Evolutionary conservation across 2,888 invertebrate species (phyloP).

Genomic region (Chymomyza amoena): DNA sequence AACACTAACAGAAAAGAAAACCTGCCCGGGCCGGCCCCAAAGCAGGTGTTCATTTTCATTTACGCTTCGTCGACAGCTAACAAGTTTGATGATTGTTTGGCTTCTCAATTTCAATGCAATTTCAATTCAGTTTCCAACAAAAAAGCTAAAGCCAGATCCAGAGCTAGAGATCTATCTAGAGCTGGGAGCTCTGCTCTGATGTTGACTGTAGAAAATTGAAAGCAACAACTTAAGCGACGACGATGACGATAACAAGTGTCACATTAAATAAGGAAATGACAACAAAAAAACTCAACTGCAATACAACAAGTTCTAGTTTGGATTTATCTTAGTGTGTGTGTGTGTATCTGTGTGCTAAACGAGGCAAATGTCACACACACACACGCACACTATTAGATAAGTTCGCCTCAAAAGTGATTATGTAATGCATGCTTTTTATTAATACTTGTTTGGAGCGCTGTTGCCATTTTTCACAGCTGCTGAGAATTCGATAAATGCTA

Average conservation of each 20-base stretch:
- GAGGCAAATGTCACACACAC: conserved; percentile 7
- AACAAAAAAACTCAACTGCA: conserved; percentile 44
- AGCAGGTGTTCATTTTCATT: conserved; percentile 67
- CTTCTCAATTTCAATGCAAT: conserved; percentile 72
- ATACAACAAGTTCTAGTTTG: conserved; percentile 34
- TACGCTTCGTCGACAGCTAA: conserved; percentile 2
- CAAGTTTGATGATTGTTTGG: neutral
- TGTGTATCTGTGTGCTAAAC: neutral
- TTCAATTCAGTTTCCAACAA: conserved; percentile 20
- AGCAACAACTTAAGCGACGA: neutral
- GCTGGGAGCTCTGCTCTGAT: neutral
- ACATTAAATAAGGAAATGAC: conserved; percentile 69
- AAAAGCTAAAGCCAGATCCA: neutral
- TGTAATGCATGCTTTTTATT: neutral
- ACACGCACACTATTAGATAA: neutral
- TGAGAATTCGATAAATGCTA: neutral
- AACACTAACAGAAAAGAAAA: conserved; percentile 7
- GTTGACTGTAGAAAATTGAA: neutral
- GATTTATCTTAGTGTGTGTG: neutral
- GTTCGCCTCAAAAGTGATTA: neutral
- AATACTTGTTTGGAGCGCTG: conserved; percentile 5
- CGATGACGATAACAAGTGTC: conserved; percentile 54
- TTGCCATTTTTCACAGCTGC: conserved; percentile 2
- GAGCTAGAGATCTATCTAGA: neutral
- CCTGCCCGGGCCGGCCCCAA: conserved; percentile 27